phyloP scores from a whole-genome alignment of 2,888 invertebrate species.

The Pterostichus niger region DNA sequence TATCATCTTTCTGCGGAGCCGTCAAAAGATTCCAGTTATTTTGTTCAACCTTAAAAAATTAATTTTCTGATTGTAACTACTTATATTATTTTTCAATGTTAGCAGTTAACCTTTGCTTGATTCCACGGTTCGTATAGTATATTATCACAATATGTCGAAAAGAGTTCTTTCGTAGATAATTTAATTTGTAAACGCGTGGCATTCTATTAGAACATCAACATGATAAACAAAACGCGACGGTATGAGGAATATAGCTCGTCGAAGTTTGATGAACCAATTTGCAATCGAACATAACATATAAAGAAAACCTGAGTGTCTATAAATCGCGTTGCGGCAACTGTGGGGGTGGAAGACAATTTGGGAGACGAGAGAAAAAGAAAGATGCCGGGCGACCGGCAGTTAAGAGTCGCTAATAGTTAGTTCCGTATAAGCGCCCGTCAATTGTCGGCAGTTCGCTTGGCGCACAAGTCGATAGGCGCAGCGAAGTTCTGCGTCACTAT shows the following conservation, averaged over 20 bases:
- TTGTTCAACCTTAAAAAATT: too few species aligned
- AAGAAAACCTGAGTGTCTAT: slow-evolving; percentile 44
- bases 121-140: not conserved
- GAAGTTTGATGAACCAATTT: slow-evolving; percentile 50
- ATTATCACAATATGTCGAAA: slow-evolving; percentile 26
- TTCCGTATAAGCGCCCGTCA: slow-evolving; percentile 31
- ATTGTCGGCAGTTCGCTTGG: too few species aligned
- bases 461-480: slow-evolving; percentile 1
- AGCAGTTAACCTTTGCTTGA: slow-evolving; percentile 20
- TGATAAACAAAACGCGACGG: not conserved
- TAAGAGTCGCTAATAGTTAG: slow-evolving; percentile 40
- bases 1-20: too few species aligned
- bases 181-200: slow-evolving; percentile 11
- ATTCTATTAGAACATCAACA: slow-evolving; percentile 2
- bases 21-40: too few species aligned
- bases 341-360: slow-evolving; percentile 26
- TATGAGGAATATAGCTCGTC: slow-evolving; percentile 12
- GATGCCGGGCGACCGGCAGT: slow-evolving; percentile 22
- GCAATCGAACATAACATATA: slow-evolving; percentile 48
- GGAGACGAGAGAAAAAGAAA: slow-evolving; percentile 34
- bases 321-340: slow-evolving; percentile 50
- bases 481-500: not conserved
- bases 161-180: slow-evolving; percentile 23
- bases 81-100: slow-evolving; percentile 26
- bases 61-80: not conserved